phyloP scores from a whole-genome alignment of 2,888 invertebrate species.

The Euproctis similis region DNA sequence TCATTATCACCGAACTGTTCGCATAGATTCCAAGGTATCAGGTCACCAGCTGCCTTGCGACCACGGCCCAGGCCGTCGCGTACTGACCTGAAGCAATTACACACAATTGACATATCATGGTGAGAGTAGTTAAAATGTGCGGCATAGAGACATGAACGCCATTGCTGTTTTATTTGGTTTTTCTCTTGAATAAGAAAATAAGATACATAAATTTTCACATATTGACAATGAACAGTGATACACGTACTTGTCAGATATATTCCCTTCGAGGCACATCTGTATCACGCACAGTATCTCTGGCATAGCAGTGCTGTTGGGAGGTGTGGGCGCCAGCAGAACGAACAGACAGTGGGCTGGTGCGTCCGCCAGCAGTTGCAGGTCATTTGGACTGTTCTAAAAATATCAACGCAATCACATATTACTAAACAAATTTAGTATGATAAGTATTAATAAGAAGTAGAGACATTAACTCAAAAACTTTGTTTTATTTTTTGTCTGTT shows the following conservation, averaged over 20 bases:
- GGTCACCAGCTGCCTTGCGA: conserved; percentile 94
- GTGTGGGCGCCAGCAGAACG: conserved; percentile 89
- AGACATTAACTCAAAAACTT: too few species aligned
- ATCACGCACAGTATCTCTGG: conserved; percentile 96
- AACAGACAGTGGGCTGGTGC: conserved; percentile 99
- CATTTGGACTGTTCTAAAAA: conserved; percentile 94
- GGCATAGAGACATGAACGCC: too few species aligned
- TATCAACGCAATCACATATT: too few species aligned
- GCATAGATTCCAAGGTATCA: conserved; percentile 98
- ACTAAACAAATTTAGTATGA: too few species aligned
- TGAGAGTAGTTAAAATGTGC: too few species aligned
- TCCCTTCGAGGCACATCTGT: conserved; percentile 87
- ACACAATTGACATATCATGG: too few species aligned
- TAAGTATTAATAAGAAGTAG: too few species aligned
- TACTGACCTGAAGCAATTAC: conserved; percentile 80
- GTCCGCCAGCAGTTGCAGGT: conserved; percentile 98
- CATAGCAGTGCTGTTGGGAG: conserved; percentile 80
- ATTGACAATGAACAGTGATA: too few species aligned
- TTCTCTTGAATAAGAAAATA: background rate
- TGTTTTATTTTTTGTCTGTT: too few species aligned
- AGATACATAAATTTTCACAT: background rate
- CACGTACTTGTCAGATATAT: conserved; percentile 77
- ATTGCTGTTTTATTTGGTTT: background rate
- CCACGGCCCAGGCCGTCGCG: conserved; percentile 88
- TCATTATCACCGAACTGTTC: conserved; percentile 97